phyloP scores from a whole-genome alignment of 2,113 vertebrate genomes.

The Setophaga kirtlandii region DNA sequence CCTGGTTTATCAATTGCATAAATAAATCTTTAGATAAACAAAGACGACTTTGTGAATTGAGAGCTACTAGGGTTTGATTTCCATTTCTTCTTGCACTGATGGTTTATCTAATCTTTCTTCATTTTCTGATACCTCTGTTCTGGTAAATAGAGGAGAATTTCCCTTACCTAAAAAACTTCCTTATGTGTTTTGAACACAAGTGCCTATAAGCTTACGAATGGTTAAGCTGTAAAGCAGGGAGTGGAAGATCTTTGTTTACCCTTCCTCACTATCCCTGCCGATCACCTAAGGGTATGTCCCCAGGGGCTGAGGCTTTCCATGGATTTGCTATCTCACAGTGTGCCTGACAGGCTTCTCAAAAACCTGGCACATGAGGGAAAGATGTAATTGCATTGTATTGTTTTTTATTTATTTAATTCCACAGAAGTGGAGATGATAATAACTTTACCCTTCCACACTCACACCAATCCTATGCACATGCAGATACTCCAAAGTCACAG shows the following conservation, averaged over 20 bases:
- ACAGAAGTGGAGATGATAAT: not conserved
- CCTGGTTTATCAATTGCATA: not conserved
- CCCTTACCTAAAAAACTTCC: not conserved
- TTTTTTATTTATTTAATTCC: not conserved
- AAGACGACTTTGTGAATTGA: not conserved
- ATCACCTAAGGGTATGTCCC: not conserved
- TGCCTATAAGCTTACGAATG: not conserved
- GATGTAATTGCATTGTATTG: not conserved
- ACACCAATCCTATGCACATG: fast-evolving
- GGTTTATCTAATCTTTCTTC: not conserved
- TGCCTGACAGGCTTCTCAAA: not conserved
- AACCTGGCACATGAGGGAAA: not conserved
- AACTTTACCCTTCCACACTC: not conserved
- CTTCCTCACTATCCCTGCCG: not conserved
- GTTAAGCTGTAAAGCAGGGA: not conserved
- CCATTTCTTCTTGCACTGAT: not conserved
- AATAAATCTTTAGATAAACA: not conserved
- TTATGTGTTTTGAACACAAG: not conserved
- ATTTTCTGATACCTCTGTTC: not conserved
- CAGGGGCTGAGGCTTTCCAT: not conserved
- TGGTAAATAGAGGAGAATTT: not conserved
- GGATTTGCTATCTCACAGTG: not conserved
- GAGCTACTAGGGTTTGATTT: not conserved
- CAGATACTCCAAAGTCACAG: not conserved
- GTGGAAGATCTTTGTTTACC: not conserved